Base-by-base conservation (phyloP, 2,888 invertebrate species). In the Tetropium fuscum region DNA sequence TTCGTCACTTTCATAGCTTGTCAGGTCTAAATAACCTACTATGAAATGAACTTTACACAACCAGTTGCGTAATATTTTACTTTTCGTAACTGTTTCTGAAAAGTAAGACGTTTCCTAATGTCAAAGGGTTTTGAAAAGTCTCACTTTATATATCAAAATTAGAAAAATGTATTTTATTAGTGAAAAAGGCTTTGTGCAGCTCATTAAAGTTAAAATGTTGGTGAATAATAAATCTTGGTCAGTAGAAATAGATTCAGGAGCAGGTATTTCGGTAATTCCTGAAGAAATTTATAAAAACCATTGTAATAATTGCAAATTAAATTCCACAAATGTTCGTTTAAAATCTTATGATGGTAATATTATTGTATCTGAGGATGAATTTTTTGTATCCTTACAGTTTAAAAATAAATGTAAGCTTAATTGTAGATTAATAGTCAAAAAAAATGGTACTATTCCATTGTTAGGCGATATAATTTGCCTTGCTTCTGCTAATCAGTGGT, bases 171-270 rank as follows among this genome's bases (percentile, higher is more conserved):
- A 45, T 45, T 45, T 27, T 45, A 15, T 45, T 10, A n/a, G 19
- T 11, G 15, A 13, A 27, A 15, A 22, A 3, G 20, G 22, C n/a
- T 15, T n/a, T 44, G 25, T 27, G 13, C 10, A 53, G 25, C 25
- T 25, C 5, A 27, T 27, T 25, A 13, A 13, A 16, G 20, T 45
- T 16, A 11, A 45, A 7, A 25, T 54, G 8, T 27, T 32, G 22
- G 30, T 54, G 3, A 47, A 40, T 40, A 13, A 27, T 47, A 44
- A 30, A 45, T 8, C 25, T 27, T 27, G 25, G 15, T 8, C 30
- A 5, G 57, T 57, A 57, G 45, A 53, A 44, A 18, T 57, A 36
- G 57, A 63, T 19, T 58, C 55, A 8, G 58, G 62, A 10, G 45
- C 54, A 30, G 58, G 48, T 4, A 43, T 62, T 27, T 62, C 62